These are phyloP conservation scores for Oncorhynchus kisutch DNA, from an alignment of 2,113 vertebrate species.

Conservation along the genomic window DNA sequence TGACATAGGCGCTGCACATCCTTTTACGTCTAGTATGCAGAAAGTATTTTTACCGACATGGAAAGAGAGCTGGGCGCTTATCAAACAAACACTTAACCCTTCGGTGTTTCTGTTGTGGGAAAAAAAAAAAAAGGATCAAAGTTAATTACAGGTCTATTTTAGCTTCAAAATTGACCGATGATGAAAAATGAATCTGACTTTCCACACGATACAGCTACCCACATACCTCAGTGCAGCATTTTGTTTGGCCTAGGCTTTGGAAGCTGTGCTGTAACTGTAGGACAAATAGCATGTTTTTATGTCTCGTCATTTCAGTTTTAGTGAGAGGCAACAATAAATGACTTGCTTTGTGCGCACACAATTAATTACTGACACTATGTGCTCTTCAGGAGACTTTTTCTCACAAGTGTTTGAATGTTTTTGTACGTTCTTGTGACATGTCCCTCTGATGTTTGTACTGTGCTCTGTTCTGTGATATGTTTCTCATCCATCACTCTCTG, in stretches of 20 bases:
- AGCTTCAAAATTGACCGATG: not conserved
- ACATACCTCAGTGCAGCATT: not conserved
- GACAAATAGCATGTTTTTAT: not conserved
- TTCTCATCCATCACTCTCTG: constrained; percentile 19
- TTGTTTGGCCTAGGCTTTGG: not conserved
- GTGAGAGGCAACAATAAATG: not conserved
- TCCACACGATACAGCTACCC: not conserved
- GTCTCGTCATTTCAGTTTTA: not conserved
- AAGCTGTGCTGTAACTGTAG: not conserved
- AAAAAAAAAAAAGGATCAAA: constrained; percentile 8
- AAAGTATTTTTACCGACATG: constrained; percentile 17
- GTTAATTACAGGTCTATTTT: constrained; percentile 5
- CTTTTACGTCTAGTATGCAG: constrained; percentile 2
- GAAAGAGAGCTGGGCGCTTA: constrained; percentile 14
- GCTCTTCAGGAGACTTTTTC: not conserved
- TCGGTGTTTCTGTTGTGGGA: not conserved
- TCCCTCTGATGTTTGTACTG: constrained; percentile 16
- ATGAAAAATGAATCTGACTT: not conserved
- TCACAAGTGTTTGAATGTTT: constrained; percentile 1
- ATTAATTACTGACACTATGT: not conserved
- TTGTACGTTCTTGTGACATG: constrained; percentile 3
- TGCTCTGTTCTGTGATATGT: constrained; percentile 19
- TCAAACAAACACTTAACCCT: constrained; percentile 4
- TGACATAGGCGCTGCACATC: not conserved
- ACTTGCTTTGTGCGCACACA: not conserved